Conservation (phyloP, 2,888 invertebrate genomes). For the Dryadula phaetusa region DNA sequence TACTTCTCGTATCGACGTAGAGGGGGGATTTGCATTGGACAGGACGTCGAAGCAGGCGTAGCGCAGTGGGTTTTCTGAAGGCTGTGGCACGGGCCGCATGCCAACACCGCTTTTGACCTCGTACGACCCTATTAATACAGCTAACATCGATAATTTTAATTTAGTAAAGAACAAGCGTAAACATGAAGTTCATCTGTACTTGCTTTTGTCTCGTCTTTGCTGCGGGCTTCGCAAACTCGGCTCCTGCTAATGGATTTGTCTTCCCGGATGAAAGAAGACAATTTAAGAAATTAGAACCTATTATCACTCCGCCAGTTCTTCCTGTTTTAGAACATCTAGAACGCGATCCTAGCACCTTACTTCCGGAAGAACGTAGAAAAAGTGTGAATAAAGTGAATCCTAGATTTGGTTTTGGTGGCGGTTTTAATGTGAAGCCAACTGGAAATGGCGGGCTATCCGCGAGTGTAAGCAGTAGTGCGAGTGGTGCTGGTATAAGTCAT, state of each 20-base stretch:
- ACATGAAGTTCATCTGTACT: constrained; percentile 72
- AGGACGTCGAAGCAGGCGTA: constrained; percentile 71
- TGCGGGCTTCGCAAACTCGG: constrained; percentile 53
- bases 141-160: constrained; percentile 64
- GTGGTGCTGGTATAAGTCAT: constrained; percentile 72
- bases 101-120: constrained; percentile 77
- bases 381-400: constrained; percentile 59
- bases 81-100: constrained; percentile 83
- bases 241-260: constrained; percentile 69
- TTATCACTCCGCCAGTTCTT: constrained; percentile 80
- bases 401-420: constrained; percentile 69
- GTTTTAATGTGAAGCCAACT: constrained; percentile 73
- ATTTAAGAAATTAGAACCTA: constrained; percentile 70
- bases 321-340: constrained; percentile 79
- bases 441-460: constrained; percentile 73
- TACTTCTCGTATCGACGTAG: constrained; percentile 50
- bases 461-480: constrained; percentile 75
- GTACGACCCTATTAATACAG: constrained; percentile 81
- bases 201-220: constrained; percentile 61
- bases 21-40: constrained; percentile 69
- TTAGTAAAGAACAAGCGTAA: constrained; percentile 65
- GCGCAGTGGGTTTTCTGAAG: constrained; percentile 84
- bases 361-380: constrained; percentile 61
- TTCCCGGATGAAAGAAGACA: constrained; percentile 71
- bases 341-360: constrained; percentile 76